Conservation (phyloP, 2,888 invertebrate species). For the Metellina segmentata region DNA sequence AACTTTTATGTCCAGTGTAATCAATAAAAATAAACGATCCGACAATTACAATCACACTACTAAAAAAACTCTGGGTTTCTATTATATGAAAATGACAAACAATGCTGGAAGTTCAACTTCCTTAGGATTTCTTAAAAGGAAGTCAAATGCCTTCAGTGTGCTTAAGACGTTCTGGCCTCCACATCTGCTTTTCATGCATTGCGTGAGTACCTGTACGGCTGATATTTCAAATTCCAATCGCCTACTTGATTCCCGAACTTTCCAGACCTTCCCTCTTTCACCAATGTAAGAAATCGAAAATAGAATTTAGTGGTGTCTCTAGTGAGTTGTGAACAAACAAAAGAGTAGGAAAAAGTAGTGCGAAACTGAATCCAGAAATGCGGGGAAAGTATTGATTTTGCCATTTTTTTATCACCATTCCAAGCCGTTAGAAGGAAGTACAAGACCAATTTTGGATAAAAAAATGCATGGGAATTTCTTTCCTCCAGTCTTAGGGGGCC, state of each 20-base stretch:
- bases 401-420: not conserved
- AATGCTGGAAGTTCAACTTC: too few relatives aligned
- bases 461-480: not conserved
- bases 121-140: too few relatives aligned
- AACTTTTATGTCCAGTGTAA: too few relatives aligned
- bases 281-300: slow-evolving; percentile 6
- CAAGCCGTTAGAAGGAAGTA: not conserved
- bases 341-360: not conserved
- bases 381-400: not conserved
- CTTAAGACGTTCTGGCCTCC: not conserved
- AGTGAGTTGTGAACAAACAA: slow-evolving; percentile 12
- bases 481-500: not conserved
- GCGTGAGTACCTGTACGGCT: not conserved
- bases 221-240: not conserved
- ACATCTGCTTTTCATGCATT: not conserved
- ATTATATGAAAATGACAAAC: too few relatives aligned
- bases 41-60: too few relatives aligned
- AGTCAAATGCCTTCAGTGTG: too few relatives aligned
- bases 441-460: not conserved
- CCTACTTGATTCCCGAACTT: not conserved
- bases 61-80: too few relatives aligned
- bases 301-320: slow-evolving; percentile 19
- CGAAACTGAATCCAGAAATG: slow-evolving; percentile 14
- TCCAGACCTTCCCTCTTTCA: not conserved
- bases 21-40: too few relatives aligned